These are phyloP conservation scores for Halcyon smyrnensis DNA, from an alignment of 2,797 vertebrate genomes.

Conservation along the genomic window DNA sequence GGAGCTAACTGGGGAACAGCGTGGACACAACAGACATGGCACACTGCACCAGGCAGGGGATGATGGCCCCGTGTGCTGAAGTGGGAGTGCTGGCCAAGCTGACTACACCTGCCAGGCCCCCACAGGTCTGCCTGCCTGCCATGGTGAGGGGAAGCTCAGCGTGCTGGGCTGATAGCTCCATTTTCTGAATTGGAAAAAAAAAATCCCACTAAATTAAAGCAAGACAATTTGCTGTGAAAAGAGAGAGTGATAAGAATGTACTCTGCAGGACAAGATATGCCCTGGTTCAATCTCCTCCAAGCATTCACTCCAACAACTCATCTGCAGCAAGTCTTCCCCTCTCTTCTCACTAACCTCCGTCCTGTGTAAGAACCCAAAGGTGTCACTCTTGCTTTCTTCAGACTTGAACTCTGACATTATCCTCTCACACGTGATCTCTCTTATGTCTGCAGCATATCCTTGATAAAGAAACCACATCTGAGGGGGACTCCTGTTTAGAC, in stretches of 20 bases:
- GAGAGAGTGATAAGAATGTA: rapidly evolving
- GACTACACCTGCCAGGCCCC: background rate
- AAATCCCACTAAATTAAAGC: background rate
- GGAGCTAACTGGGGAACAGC: background rate
- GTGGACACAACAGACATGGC: background rate
- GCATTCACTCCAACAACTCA: background rate
- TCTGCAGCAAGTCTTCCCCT: background rate
- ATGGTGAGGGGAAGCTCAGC: background rate
- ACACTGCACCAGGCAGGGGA: background rate
- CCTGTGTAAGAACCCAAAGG: background rate
- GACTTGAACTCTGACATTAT: background rate
- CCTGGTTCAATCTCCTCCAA: background rate
- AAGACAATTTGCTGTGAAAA: background rate
- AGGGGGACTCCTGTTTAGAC: background rate
- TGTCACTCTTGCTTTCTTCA: background rate
- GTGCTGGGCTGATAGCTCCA: background rate
- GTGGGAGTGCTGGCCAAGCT: background rate
- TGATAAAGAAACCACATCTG: background rate
- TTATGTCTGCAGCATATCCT: background rate
- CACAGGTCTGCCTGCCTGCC: background rate
- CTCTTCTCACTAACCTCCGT: background rate
- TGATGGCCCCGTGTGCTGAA: rapidly evolving
- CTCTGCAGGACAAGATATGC: background rate
- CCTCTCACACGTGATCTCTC: background rate
- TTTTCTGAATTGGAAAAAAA: background rate